These are phyloP conservation scores for Beroe forskalii DNA, from an alignment of 37 sponge, comb jelly and placozoan genomes.

Conservation along the genomic window DNA sequence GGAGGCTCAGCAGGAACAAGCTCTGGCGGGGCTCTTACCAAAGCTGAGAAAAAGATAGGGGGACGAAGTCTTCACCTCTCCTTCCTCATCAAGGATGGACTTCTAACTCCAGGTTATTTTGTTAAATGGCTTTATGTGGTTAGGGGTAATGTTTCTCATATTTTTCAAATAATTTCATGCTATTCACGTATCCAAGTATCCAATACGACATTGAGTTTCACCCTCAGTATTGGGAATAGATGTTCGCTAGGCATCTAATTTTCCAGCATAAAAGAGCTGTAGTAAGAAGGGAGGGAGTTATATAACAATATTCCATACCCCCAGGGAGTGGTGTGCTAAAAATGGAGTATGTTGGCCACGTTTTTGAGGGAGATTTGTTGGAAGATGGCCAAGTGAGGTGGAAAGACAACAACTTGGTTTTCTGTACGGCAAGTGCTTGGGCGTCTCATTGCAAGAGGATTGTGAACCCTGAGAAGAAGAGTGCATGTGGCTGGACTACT, in stretches of 20 bases:
- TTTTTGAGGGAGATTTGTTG: constrained; percentile 77
- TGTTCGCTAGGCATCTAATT: too few species aligned
- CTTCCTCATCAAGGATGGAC: constrained; percentile 31
- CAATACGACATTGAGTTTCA: too few species aligned
- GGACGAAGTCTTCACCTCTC: constrained; percentile 60
- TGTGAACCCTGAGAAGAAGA: constrained; percentile 80
- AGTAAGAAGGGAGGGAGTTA: too few species aligned
- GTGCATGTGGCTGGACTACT: constrained; percentile 83
- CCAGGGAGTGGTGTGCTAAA: constrained; percentile 41
- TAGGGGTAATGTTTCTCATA: too few species aligned
- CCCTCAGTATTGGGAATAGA: too few species aligned
- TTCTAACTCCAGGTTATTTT: constrained; percentile 19
- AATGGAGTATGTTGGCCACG: constrained; percentile 66
- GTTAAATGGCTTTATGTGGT: too few species aligned
- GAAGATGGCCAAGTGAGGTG: constrained; percentile 76
- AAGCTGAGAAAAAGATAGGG: constrained; percentile 38
- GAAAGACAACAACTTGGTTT: constrained; percentile 69
- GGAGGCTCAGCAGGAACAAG: neutral
- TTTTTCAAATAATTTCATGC: too few species aligned
- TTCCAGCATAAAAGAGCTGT: too few species aligned
- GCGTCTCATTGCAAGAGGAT: constrained; percentile 83
- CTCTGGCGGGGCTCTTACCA: neutral
- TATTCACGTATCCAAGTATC: too few species aligned
- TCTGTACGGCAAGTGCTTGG: constrained; percentile 79
- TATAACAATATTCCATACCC: too few species aligned